Evolutionary conservation across 2,888 invertebrate genomes (phyloP).

Genomic region (Hololepta plana): DNA sequence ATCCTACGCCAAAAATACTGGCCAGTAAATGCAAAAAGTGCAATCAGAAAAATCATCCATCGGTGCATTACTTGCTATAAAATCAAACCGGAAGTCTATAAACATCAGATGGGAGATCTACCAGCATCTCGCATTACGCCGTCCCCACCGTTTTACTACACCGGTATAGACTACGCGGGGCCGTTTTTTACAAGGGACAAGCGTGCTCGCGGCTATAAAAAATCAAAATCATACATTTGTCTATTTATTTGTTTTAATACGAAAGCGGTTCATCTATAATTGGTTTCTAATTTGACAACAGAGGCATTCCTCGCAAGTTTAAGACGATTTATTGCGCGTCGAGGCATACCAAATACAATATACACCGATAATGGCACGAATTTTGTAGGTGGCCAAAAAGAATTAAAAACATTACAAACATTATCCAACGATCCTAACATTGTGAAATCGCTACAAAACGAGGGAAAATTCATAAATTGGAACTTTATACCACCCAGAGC

Average conservation of each 20-base stretch:
- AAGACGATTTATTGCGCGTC: constrained; percentile 5
- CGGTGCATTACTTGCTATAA: constrained; percentile 10
- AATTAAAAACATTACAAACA: not conserved
- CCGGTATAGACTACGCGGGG: constrained; percentile 10
- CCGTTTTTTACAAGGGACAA: constrained; percentile 4
- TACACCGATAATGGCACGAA: too few relatives aligned
- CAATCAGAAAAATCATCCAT: constrained; percentile 8
- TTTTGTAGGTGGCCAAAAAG: too few relatives aligned
- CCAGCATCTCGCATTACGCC: constrained; percentile 8
- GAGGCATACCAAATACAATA: too few relatives aligned
- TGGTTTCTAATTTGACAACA: too few relatives aligned
- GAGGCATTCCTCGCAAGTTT: too few relatives aligned
- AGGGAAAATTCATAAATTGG: not conserved
- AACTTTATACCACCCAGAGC: constrained; percentile 1
- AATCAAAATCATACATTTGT: constrained; percentile 7
- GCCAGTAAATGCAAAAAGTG: constrained; percentile 11
- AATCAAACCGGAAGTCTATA: constrained; percentile 4
- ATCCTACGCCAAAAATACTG: constrained; percentile 8
- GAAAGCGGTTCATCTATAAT: too few relatives aligned
- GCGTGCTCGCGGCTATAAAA: constrained; percentile 4
- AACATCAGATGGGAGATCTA: constrained; percentile 13
- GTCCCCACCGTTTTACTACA: constrained; percentile 6
- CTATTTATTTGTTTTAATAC: constrained; percentile 7
- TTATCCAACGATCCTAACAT: not conserved
- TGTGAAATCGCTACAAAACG: too few relatives aligned